phyloP scores from a whole-genome alignment of 1,140 invertebrate genomes.

The Camponotus floridanus region DNA sequence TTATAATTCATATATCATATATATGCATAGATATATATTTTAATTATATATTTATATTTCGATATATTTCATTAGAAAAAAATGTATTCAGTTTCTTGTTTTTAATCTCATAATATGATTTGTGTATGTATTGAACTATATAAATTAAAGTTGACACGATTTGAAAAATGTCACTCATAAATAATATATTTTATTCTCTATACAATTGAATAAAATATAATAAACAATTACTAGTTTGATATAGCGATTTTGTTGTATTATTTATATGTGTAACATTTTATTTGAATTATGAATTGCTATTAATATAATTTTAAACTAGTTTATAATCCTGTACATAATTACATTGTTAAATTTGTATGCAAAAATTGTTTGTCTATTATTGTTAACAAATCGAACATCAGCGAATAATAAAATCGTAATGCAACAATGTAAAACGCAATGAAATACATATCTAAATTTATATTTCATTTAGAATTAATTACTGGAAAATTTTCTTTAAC shows the following conservation, averaged over 20 bases:
- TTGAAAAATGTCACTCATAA: slow-evolving; percentile 10
- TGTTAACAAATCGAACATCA: slow-evolving; percentile 18
- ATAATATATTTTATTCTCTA: slow-evolving; percentile 43
- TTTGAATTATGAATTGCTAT: slow-evolving; percentile 1
- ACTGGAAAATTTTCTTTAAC: not conserved
- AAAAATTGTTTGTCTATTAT: slow-evolving; percentile 28
- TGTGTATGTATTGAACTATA: not conserved
- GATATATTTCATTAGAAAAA: too few relatives aligned
- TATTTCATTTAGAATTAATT: not conserved
- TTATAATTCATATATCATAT: too few relatives aligned
- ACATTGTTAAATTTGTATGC: slow-evolving; percentile 46
- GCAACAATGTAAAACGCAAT: slow-evolving; percentile 6
- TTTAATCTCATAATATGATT: too few relatives aligned
- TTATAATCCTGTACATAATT: slow-evolving; percentile 51
- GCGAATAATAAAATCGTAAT: slow-evolving; percentile 36
- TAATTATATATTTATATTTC: too few relatives aligned
- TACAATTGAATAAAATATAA: slow-evolving; percentile 35
- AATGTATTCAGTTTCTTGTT: too few relatives aligned
- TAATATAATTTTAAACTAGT: slow-evolving; percentile 24
- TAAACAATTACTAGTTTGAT: slow-evolving; percentile 10
- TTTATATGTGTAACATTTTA: slow-evolving; percentile 25
- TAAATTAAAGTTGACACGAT: not conserved
- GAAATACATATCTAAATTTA: not conserved
- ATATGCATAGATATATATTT: too few relatives aligned
- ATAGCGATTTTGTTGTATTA: slow-evolving; percentile 1